Base-by-base conservation (phyloP, 2,113 vertebrate species). In the Petroica traversi region DNA sequence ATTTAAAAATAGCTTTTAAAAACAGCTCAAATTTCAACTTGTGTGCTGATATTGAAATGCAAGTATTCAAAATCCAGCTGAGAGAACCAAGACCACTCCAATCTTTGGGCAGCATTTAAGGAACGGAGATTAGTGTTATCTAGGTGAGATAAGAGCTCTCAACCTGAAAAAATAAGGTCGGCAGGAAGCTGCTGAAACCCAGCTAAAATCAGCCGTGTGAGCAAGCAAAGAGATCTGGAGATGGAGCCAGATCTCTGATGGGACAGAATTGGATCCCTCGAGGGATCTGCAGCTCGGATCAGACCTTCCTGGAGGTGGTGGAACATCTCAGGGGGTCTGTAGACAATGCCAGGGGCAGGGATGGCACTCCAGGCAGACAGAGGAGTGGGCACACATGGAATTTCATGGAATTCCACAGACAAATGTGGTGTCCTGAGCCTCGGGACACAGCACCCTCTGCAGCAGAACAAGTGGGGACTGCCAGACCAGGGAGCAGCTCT, bases 171-270 rank as follows among this genome's bases (percentile, higher is more conserved):
- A 75, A 81, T n/a, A 68, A 86, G 25, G 58, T 24, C 74, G 67
- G 68, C 76, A 90, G 52, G 49, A 84, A 91, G 66, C 67, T 74
- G 72, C 67, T 54, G 57, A 52, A 85, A 55, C 0, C 0, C 49
- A 49, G 31, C 77, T 62, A 19, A 55, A 66, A 77, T 18, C 76
- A 87, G 33, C 46, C 34, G 29, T 5, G 13, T 0, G 7, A 33
- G 36, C 12, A 76, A 14, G 40, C 15, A 79, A 7, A 55, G 43
- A 31, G 51, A 73, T 40, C 8, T 55, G 0, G 2, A 89, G 55
- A 57, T 12, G 4, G 3, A 49, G n/a, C 0, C 66, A 62, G 74
- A n/a, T 8, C 12, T 0, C 22, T 2, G 10, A 1, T 0, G 43
- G 58, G 62, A 26, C 3, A 55, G 46, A 58, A 40, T 13, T 40